Evolutionary conservation across 2,888 invertebrate genomes (phyloP), one percentile per base, ranked within the genome.

Genomic region (Hypercompe scribonia): DNA sequence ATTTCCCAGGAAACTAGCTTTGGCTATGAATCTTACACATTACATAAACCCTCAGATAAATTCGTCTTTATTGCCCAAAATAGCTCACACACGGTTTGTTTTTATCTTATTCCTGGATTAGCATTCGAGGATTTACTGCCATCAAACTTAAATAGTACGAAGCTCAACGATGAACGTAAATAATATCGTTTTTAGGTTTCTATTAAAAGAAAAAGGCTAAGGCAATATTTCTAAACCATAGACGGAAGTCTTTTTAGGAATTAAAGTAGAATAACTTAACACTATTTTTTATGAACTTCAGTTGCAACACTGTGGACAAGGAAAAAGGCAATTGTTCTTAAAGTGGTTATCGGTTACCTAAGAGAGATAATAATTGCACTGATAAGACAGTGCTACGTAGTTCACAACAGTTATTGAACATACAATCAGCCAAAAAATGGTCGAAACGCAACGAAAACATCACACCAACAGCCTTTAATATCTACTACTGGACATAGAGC

Each of bases 21-120:
- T 67, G 50, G 67, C 46, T 33, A n/a, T 46, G 50, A 67, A 66
- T 42, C 28, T 66, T 46, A 31, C 24, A 67, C 10, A 33, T 46
- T 33, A 46, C 31, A 46, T 65, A 67, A 67, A 42, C 31, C 42
- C 28, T 24, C 10, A 34, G 31, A 46, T 67, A 46, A 67, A 31
- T 46, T 42, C 46, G 33, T 42, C 28, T 67, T 67, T 33, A 34
- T 33, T 28, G 11, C 73, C 69, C 61, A 42, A 63, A 70, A 66
- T 73, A 73, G 70, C 42, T 72, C 13, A 8, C 21, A 70, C 36
- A 66, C 66, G 34, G 46, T 66, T 46, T 70, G 73, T 70, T 70
- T 70, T 70, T 46, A 70, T 73, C 61, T 28, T 18, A 8, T 66
- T 46, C 46, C 58, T 33, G 70, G 61, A 71, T 73, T 58, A 64